Conservation (phyloP, 2,113 vertebrate genomes). For the Gasterosteus nipponicus region DNA sequence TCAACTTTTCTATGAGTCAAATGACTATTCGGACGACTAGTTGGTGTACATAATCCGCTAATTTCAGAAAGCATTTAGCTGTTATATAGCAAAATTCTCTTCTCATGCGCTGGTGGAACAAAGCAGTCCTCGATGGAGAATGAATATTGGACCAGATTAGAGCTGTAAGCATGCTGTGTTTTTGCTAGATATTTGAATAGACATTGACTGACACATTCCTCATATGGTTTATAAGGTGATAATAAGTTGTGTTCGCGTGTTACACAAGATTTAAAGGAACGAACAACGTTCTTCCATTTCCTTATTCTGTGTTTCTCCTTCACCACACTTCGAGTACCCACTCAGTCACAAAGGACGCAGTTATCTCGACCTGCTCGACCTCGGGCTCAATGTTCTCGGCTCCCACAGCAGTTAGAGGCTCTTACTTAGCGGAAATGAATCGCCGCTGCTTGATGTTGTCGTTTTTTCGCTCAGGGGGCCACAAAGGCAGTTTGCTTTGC, state of each 20-base stretch:
- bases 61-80: not conserved
- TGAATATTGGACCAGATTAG: not conserved
- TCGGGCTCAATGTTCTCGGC: not conserved
- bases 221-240: not conserved
- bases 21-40: not conserved
- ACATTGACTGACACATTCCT: not conserved
- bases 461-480: constrained; percentile 53
- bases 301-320: not conserved
- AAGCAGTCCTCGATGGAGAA: not conserved
- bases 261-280: not conserved
- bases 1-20: not conserved
- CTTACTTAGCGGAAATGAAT: constrained; percentile 56
- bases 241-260: not conserved
- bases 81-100: not conserved
- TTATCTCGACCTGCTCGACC: not conserved
- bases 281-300: not conserved
- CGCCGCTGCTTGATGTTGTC: constrained; percentile 23
- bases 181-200: not conserved
- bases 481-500: constrained; percentile 52
- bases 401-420: constrained; percentile 17
- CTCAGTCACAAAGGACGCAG: constrained; percentile 19
- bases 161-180: not conserved
- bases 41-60: not conserved
- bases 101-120: not conserved
- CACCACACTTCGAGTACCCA: not conserved